Evolutionary conservation across 2,888 invertebrate species (phyloP), one percentile per base, ranked within the genome.

Genomic region (Sphaerophoria taeniata): DNA sequence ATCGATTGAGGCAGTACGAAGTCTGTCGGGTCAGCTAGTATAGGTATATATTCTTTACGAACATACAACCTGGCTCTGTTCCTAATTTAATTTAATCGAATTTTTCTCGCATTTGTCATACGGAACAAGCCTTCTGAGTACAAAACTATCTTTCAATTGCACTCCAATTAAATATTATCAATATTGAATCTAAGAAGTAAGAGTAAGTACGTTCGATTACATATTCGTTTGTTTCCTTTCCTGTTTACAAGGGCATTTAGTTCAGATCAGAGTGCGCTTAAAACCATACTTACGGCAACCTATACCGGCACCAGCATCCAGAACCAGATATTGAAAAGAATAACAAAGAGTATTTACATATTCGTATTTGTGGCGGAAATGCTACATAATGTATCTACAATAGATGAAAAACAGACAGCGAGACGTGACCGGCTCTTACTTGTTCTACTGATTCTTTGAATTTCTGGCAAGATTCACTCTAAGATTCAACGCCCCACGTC

Each of bases 141-240:
- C n/a, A n/a, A n/a, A n/a, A n/a, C n/a, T n/a, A n/a, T 55, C 76
- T 67, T 39, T 47, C 36, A 65, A 36, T 65, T 45, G 71, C 60
- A 58, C 65, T 80, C 33, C 58, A 69, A 77, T 82, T 60, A 56
- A 75, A 72, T 61, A 61, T 67, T 75, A 67, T 79, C 67, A 80
- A 71, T 71, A 71, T 84, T 65, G 80, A 80, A 58, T 80, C 67
- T n/a, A n/a, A 61, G 75, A 75, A 80, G 75, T 84, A 79, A 80
- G 80, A 75, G 75, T 80, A 80, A 72, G 70, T 80, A 76, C 74
- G 78, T 83, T 83, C 83, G 74, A 83, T 83, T 79, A 71, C 80
- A 84, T 80, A 60, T 79, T 61, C 67, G 74, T 79, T 60, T 71
- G 75, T 75, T 78, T 80, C 80, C 61, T n/a, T 61, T 80, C 67